Evolutionary conservation across 2,113 vertebrate species (phyloP).

Genomic region (Beaufortia kweichowensis): DNA sequence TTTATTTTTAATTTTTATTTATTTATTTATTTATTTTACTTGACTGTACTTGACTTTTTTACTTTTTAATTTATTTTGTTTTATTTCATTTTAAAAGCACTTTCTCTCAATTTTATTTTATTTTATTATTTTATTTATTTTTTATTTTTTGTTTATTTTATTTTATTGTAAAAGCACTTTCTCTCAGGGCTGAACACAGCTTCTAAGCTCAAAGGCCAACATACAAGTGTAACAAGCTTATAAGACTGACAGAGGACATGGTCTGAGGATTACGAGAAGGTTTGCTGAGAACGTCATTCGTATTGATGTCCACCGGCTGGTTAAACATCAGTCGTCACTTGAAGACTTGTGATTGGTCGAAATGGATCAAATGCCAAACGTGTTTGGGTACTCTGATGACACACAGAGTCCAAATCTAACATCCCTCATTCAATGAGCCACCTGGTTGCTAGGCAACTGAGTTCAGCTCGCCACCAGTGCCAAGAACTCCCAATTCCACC

Average conservation of each 20-base stretch:
- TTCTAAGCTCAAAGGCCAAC: not conserved
- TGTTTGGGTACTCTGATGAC: slow-evolving; percentile 2
- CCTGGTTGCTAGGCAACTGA: slow-evolving; percentile 55
- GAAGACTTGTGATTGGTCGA: not conserved
- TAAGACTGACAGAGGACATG: not conserved
- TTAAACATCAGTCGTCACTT: not conserved
- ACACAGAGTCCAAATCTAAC: slow-evolving; percentile 15
- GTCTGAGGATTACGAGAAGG: slow-evolving; percentile 7
- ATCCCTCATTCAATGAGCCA: slow-evolving; percentile 46
- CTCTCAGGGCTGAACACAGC: not conserved
- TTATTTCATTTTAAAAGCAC: too few species aligned
- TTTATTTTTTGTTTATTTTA: too few species aligned
- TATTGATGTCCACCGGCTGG: slow-evolving; percentile 4
- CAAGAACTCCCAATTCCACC: slow-evolving; percentile 22
- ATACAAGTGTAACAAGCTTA: not conserved
- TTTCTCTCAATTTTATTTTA: not conserved
- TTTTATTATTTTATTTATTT: too few species aligned
- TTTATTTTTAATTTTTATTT: too few species aligned
- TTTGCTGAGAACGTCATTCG: slow-evolving; percentile 4
- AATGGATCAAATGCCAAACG: not conserved
- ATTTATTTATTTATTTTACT: too few species aligned
- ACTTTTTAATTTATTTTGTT: too few species aligned
- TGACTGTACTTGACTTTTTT: too few species aligned
- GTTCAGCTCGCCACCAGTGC: slow-evolving; percentile 30
- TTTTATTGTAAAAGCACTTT: too few species aligned